Base-by-base conservation (phyloP, 2,113 vertebrate species). In the Anoplopoma fimbria region DNA sequence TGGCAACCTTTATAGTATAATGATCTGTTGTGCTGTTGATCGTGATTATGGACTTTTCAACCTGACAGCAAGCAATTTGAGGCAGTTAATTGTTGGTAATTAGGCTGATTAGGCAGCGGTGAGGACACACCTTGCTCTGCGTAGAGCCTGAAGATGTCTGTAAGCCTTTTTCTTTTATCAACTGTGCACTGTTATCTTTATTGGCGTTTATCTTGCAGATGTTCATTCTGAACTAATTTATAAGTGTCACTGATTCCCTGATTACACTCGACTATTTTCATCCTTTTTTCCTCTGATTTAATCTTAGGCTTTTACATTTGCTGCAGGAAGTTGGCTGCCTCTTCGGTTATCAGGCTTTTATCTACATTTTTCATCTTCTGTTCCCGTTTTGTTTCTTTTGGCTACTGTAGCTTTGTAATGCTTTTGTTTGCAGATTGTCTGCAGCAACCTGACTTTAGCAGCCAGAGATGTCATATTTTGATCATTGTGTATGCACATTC, bases 61-160 rank as follows among this genome's bases (percentile, higher is more conserved):
- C 75, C 29, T 82, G 85, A 91, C 87, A 81, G 87, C 74, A 72
- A 89, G 81, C 89, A 78, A 87, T 92, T 84, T 87, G 74, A 77
- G 60, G 63, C 77, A 58, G 83, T 75, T 93, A 90, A 94, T 94
- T 91, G 75, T 71, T 23, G 68, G 13, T 91, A 91, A 94, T 94
- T 81, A 94, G 85, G 84, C 60, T 85, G 85, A 93, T 91, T 86
- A 91, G 77, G 77, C 63, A 2, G 79, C 72, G 76, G 69, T 36
- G 85, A 85, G 81, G 83, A 72, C 82, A 63, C 83, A 71, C 80
- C 74, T 75, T 40, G 10, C 70, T 72, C 69, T 27, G 74, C 47
- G 80, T 2, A 2, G 19, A 79, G 67, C 60, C 73, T 40, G 57
- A 42, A 73, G 77, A 67, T 5, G 67, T 81, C 77, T 63, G 63